Evolutionary conservation across 1,140 invertebrate genomes (phyloP), one percentile per base, ranked within the genome.

Genomic region (Drosophila trapezifrons): DNA sequence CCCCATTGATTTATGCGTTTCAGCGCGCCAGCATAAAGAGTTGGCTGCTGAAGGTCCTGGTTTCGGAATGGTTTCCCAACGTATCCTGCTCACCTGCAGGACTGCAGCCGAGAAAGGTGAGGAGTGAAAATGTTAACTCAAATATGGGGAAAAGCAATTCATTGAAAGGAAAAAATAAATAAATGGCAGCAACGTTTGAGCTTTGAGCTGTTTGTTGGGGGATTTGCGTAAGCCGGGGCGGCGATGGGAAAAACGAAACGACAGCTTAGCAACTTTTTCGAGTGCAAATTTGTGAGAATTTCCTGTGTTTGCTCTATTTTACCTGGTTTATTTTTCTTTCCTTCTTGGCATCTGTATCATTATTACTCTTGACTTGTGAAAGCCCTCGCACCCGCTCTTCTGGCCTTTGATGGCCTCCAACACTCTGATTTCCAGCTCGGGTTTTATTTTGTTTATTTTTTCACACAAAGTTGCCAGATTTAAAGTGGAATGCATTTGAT

Each of bases 1-100:
- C 66, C 60, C 72, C 73, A 76, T 76, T 76, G 73, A 76, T 76
- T 76, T 76, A 76, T 76, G 73, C 73, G 73, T 76, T 76, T 76
- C 73, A 76, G 72, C 73, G 73, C 73, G 62, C 73, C 54, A 67
- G 73, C 62, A 76, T 76, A 76, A 76, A 76, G 72, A 76, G 73
- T 76, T 66, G 72, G n/a, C n/a, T n/a, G n/a, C 20, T 52, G 49
- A 29, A 7, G 49, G 29, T 52, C 49, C 32, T 32, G 54, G 32
- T 57, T 37, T 22, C 27, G 65, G 22, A 52, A 54, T 43, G 62
- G 45, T 51, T 65, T 69, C 45, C 64, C 38, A 54, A 18, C 25
- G 13, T 43, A 38, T 18, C 62, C n/a, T 37, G 49, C 49, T n/a
- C 13, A 65, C 64, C 43, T 72, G 66, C 52, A 43, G 22, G 17